These are phyloP conservation scores for Phytoseiulus persimilis DNA, from an alignment of 2,888 invertebrate genomes.

Conservation along the genomic window DNA sequence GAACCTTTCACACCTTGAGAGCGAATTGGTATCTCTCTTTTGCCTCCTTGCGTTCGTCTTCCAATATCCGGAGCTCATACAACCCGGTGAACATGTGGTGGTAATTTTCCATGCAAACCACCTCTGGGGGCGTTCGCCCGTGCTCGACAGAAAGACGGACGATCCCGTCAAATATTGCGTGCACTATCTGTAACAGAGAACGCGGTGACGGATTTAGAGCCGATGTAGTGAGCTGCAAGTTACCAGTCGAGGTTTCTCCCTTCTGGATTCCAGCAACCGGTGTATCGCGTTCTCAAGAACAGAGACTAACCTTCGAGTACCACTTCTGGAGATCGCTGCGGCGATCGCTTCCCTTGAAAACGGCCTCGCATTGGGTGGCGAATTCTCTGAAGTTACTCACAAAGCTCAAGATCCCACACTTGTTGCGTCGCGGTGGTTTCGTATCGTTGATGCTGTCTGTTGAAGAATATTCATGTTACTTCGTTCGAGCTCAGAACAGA, in stretches of 20 bases:
- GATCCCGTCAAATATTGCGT: constrained; percentile 73
- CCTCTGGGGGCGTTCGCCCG: constrained; percentile 82
- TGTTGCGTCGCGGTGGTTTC: constrained; percentile 63
- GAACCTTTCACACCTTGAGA: constrained; percentile 50
- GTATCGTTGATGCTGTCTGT: constrained; percentile 69
- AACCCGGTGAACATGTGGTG: constrained; percentile 80
- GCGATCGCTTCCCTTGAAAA: constrained; percentile 75
- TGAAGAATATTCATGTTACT: constrained; percentile 56
- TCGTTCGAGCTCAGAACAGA: too few relatives aligned
- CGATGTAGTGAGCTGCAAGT: too few relatives aligned
- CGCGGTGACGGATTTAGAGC: background rate
- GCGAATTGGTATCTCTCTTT: constrained; percentile 82
- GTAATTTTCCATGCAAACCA: constrained; percentile 90
- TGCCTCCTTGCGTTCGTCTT: constrained; percentile 76
- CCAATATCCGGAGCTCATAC: constrained; percentile 81
- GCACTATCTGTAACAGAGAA: constrained; percentile 52
- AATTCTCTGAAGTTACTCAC: constrained; percentile 83
- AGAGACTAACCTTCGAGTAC: constrained; percentile 60
- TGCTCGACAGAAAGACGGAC: constrained; percentile 69
- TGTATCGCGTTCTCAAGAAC: background rate
- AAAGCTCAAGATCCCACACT: constrained; percentile 81
- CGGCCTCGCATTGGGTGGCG: constrained; percentile 72
- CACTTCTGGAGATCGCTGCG: constrained; percentile 85
- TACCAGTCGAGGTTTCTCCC: too few relatives aligned
- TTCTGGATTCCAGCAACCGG: too few relatives aligned